Evolutionary conservation across 2,888 invertebrate genomes (phyloP).

Genomic region (Spisula solida): DNA sequence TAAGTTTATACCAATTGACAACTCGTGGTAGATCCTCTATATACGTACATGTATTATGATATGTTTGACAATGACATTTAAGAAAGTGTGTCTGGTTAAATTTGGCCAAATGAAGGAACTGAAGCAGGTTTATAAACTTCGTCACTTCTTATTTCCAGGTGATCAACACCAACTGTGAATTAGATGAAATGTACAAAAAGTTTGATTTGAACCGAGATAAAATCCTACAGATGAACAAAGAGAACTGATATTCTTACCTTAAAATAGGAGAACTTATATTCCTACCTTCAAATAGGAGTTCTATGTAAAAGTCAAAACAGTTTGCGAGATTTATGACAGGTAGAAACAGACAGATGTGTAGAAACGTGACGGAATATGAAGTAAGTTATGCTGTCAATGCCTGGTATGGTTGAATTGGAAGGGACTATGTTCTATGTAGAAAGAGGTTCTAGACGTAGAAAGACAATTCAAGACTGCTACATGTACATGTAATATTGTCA

Average conservation of each 20-base stretch:
- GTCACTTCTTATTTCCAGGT: slow-evolving; percentile 69
- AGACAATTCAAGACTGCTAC: neutral
- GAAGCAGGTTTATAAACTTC: neutral
- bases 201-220: slow-evolving; percentile 70
- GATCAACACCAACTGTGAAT: slow-evolving; percentile 79
- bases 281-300: neutral
- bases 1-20: too few relatives aligned
- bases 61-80: too few relatives aligned
- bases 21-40: too few relatives aligned
- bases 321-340: neutral
- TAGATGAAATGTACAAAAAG: slow-evolving; percentile 70
- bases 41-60: too few relatives aligned
- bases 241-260: slow-evolving; percentile 50
- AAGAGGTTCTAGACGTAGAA: neutral
- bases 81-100: too few relatives aligned
- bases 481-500: too few relatives aligned
- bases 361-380: neutral
- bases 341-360: too few relatives aligned
- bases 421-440: neutral
- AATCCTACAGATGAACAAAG: slow-evolving; percentile 66
- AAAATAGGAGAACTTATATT: slow-evolving; percentile 37
- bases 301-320: neutral
- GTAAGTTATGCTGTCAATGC: neutral
- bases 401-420: neutral
- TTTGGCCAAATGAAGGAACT: too few relatives aligned